These are phyloP conservation scores for Allacma fusca DNA, from an alignment of 2,888 invertebrate genomes.

Conservation along the genomic window DNA sequence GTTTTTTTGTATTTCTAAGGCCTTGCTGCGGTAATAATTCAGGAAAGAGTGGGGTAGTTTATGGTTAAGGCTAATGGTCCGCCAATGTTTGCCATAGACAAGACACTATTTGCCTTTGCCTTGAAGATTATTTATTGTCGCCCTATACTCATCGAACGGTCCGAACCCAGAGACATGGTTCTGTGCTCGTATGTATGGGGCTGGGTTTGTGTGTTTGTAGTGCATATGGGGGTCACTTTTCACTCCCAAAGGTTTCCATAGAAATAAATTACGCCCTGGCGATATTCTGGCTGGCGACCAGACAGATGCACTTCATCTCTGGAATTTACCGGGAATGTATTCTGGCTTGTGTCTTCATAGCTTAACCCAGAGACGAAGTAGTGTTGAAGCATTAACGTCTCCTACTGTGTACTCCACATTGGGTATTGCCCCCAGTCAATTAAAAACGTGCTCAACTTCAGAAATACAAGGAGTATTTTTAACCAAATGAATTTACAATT, in stretches of 20 bases:
- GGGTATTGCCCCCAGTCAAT: background rate
- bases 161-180: background rate
- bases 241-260: background rate
- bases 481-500: too few relatives aligned
- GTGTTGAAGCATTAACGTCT: background rate
- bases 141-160: background rate
- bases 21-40: background rate
- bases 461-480: background rate
- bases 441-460: background rate
- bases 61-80: conserved; percentile 4
- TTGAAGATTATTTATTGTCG: conserved; percentile 12
- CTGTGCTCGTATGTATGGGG: background rate
- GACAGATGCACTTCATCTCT: background rate
- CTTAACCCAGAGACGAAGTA: background rate
- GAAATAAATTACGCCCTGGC: background rate
- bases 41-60: conserved; percentile 1
- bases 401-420: background rate
- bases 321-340: background rate
- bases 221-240: background rate
- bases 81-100: background rate
- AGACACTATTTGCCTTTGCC: conserved; percentile 3
- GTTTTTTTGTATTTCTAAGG: too few relatives aligned
- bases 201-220: background rate
- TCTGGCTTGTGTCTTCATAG: background rate
- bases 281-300: background rate